These are phyloP conservation scores for Pyrocephalus nanus DNA, from an alignment of 2,797 vertebrate genomes.

Conservation along the genomic window DNA sequence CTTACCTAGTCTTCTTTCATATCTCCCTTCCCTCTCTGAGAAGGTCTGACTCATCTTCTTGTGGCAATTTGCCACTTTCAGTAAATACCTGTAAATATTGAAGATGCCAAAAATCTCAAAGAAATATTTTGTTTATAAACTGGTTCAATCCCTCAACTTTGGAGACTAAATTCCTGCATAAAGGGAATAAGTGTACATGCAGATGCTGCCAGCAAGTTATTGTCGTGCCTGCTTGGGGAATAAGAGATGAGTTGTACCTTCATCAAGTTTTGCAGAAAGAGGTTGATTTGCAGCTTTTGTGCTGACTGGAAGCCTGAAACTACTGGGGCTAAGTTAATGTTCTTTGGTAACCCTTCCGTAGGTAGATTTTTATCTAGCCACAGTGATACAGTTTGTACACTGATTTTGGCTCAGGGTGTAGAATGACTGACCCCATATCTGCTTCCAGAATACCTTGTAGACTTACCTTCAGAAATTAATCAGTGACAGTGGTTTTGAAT, in stretches of 20 bases:
- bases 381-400: neutral
- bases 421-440: neutral
- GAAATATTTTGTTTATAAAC: neutral
- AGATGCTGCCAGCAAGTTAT: neutral
- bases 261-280: neutral
- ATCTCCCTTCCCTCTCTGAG: neutral
- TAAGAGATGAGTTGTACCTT: neutral
- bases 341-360: neutral
- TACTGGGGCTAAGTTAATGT: neutral
- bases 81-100: neutral
- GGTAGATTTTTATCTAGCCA: neutral
- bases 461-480: neutral
- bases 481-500: neutral
- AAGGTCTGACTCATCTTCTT: neutral
- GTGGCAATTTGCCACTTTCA: neutral
- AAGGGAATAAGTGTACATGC: neutral
- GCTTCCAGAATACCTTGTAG: neutral
- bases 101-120: neutral
- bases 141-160: neutral
- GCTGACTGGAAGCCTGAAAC: neutral
- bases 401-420: neutral
- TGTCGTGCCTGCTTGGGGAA: neutral
- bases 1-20: neutral
- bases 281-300: neutral
- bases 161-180: neutral